A percentile compares a stretch with the other conserved stretches of the same genome.
Evolutionary conservation across 2,888 invertebrate species (phyloP).

Genomic region (Aricia artaxerxes): DNA sequence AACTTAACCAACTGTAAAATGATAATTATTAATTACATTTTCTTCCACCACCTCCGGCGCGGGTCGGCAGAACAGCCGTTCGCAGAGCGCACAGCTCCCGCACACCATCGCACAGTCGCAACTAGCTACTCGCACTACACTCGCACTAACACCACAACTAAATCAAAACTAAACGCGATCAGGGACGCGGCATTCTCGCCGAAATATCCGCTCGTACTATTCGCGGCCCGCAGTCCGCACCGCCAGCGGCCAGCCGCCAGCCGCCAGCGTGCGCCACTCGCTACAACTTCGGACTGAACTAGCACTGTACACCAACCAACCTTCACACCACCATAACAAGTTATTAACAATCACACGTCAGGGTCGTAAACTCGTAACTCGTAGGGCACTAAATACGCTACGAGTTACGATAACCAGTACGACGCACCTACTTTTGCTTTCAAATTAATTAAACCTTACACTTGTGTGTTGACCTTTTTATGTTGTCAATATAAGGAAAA

Average conservation of each 20-base stretch:
- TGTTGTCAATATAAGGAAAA: not conserved
- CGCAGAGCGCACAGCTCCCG: slow-evolving; percentile 64
- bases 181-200: slow-evolving; percentile 52
- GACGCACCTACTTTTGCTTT: not conserved
- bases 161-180: slow-evolving; percentile 46
- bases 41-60: slow-evolving; percentile 45
- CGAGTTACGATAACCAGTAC: not conserved
- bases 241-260: slow-evolving; percentile 40
- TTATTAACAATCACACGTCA: not conserved
- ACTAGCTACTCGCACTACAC: not conserved
- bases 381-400: not conserved
- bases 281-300: slow-evolving; percentile 34
- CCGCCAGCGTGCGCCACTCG: slow-evolving; percentile 40
- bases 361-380: not conserved
- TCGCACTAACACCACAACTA: slow-evolving; percentile 38
- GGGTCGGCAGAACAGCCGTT: slow-evolving; percentile 63
- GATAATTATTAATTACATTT: not conserved
- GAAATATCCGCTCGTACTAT: slow-evolving; percentile 57
- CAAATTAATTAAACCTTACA: not conserved
- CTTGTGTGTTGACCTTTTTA: no score
- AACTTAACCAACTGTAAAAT: not conserved
- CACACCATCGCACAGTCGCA: slow-evolving; percentile 44
- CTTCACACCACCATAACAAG: slow-evolving; percentile 27
- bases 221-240: slow-evolving; percentile 41
- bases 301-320: slow-evolving; percentile 9